phyloP scores from a whole-genome alignment of 2,113 vertebrate genomes.

The Lucifuga dentata region DNA sequence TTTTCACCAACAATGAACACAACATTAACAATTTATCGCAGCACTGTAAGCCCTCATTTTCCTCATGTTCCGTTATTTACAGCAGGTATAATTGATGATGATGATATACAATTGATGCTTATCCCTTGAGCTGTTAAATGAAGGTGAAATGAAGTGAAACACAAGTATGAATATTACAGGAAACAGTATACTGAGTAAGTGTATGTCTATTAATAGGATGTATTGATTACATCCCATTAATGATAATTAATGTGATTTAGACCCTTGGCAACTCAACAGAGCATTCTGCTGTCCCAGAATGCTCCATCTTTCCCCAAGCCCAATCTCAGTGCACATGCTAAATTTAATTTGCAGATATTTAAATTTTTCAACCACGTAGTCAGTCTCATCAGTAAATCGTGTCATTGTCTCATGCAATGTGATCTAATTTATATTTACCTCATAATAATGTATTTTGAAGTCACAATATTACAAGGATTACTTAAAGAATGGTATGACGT shows the following conservation, averaged over 20 bases:
- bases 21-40: background rate
- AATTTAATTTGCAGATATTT: background rate
- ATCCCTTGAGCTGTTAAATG: background rate
- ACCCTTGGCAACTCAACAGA: background rate
- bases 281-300: too few species aligned
- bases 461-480: too few species aligned
- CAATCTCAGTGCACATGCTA: background rate
- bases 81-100: background rate
- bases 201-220: background rate
- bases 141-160: background rate
- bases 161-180: background rate
- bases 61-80: background rate
- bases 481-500: too few species aligned
- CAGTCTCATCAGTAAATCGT: conserved; percentile 3
- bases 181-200: background rate
- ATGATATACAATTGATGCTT: background rate
- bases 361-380: background rate
- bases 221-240: background rate
- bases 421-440: too few species aligned
- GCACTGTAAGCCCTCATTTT: background rate
- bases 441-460: too few species aligned
- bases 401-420: too few species aligned
- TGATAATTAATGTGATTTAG: background rate
- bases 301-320: background rate
- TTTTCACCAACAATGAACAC: conserved; percentile 2